Evolutionary conservation across 1,140 invertebrate genomes (phyloP), one percentile per base, ranked within the genome.

Genomic region (Xylocopa sonorina): DNA sequence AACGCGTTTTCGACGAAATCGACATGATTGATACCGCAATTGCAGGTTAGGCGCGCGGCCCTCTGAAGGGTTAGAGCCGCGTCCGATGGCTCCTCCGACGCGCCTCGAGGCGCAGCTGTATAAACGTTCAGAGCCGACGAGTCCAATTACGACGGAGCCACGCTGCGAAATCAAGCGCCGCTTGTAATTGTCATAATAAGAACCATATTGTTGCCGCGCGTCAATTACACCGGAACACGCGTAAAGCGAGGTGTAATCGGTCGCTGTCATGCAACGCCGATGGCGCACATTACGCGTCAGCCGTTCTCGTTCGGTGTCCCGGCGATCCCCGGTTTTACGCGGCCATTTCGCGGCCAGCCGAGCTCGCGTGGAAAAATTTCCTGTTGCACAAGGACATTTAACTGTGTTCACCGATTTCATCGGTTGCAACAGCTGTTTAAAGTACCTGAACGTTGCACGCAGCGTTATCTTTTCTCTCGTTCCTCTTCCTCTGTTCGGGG

Each of bases 131-230:
- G n/a, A n/a, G n/a, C n/a, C n/a, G n/a, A n/a, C n/a, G n/a, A 41
- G 48, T 57, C 58, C 83, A 87, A 87, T 88, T 88, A 89, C 38
- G 29, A 32, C 46, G 41, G 34, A 64, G 21, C 41, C 51, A 62
- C 46, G 78, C 83, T 82, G 86, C 71, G 76, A 88, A 88, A 89
- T 83, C 81, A 80, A 71, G 67, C 69, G 32, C 48, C 81, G 79
- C 80, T 88, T 89, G 78, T 90, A 90, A 90, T 90, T 87, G 88
- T 90, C 87, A 88, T 88, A 89, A 91, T 90, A 82, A 84, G 87
- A 64, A 82, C 78, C 82, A 81, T 84, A 87, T 88, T 87, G 82
- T 88, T 88, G 82, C 83, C 66, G 63, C 74, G 86, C 87, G 88
- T 88, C 88, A 88, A 88, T 89, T 89, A 89, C 68, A 53, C 57